Evolutionary conservation across 2,797 vertebrate species (phyloP), one percentile per base, ranked within the genome.

Genomic region (Perodicticus potto): DNA sequence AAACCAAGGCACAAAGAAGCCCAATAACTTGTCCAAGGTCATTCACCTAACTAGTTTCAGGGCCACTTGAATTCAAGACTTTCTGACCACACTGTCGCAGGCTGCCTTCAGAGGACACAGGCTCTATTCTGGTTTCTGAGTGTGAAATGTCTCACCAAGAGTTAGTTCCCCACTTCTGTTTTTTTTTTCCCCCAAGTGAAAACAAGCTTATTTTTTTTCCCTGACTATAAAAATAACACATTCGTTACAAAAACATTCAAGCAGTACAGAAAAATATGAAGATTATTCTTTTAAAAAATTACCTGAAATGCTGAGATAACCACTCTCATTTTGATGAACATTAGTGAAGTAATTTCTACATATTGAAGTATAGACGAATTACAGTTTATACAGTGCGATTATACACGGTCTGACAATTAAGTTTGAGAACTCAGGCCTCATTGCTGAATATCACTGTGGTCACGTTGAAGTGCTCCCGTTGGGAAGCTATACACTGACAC

Each of bases 361-460:
- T 94, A 77, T 86, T 91, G 96, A 96, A 96, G 87, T 93, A 61
- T 72, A n/a, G 92, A 72, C 49, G 86, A 93, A 93, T 92, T 95
- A 85, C 16, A 65, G 61, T 83, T 97, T 93, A 53, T 53, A 53
- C 49, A 53, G 49, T 53, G 49, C 14, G 14, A 16, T 53, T 53
- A 53, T 53, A 53, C 49, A 53, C 5, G 14, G 49, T 16, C 49
- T 53, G 49, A 53, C 49, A 53, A 53, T 53, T 53, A 53, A 53
- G 49, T 53, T 53, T 53, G 49, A 53, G 49, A 53, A 53, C 49
- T 53, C 14, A 16, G 3, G 14, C 14, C 49, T 53, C 49, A 53
- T 53, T 53, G 49, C 49, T 53, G 49, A 53, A 53, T 53, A 14
- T 53, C 49, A 16, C 49, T 53, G 49, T 53, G 49, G 49, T 53